A percentile compares a stretch with the other conserved stretches of the same genome.
phyloP scores from a whole-genome alignment of 2,113 vertebrate genomes.

The Boleophthalmus pectinirostris region DNA sequence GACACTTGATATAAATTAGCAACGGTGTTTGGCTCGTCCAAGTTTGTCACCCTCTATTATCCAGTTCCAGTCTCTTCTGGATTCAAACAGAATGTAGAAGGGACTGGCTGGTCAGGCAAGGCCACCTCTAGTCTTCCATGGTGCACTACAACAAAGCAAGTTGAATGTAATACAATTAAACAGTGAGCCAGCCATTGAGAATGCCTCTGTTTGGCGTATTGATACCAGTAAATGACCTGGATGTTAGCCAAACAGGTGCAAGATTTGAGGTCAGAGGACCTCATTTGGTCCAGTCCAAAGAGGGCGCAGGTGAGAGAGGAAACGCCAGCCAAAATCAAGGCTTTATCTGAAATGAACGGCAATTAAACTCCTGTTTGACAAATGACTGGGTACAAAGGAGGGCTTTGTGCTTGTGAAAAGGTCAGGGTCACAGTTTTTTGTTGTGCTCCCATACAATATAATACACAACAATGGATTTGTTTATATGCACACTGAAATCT shows the following conservation, averaged over 20 bases:
- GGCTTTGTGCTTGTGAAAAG: slow-evolving; percentile 65
- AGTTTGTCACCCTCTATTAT: no score
- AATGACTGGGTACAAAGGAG: slow-evolving; percentile 58
- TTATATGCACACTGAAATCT: no score
- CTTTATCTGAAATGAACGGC: slow-evolving; percentile 45
- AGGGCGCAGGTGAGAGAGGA: slow-evolving; percentile 65
- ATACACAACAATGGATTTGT: slow-evolving; percentile 8
- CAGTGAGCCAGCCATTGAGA: slow-evolving; percentile 83
- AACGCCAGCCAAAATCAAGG: slow-evolving; percentile 39
- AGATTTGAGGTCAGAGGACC: slow-evolving; percentile 48
- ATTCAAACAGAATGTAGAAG: no score
- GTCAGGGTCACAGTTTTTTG: slow-evolving; percentile 51
- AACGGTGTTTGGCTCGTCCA: no score
- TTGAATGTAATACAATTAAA: no score
- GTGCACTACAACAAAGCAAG: slow-evolving; percentile 84
- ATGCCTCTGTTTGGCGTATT: slow-evolving; percentile 72
- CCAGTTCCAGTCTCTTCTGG: no score
- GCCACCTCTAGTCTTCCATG: slow-evolving; percentile 81
- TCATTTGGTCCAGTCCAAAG: slow-evolving; percentile 38
- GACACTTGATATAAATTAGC: no score
- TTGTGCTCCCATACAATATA: slow-evolving; percentile 38
- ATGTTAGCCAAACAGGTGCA: slow-evolving; percentile 67
- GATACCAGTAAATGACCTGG: slow-evolving; percentile 82
- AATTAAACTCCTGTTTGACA: slow-evolving; percentile 68
- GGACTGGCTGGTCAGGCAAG: no score